Conservation (phyloP, 2,797 vertebrate genomes). For the Kryptolebias ocellatus region DNA sequence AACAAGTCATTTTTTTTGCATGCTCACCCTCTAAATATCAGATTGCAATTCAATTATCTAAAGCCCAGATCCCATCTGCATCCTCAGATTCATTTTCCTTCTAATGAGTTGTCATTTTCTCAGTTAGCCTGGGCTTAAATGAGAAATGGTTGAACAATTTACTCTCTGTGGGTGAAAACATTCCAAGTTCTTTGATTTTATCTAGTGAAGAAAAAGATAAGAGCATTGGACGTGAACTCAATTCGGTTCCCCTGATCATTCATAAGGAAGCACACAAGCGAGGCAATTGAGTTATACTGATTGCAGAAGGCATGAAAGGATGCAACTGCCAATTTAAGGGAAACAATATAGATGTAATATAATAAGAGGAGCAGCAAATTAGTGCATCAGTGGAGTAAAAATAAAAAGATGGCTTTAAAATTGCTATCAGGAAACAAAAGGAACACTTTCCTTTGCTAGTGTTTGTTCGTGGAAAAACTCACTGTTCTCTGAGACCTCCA, state of each 20-base stretch:
- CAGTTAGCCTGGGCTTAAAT: conserved; percentile 41
- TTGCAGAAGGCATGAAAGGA: conserved; percentile 31
- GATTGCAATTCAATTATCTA: conserved; percentile 72
- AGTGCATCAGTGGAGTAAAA: conserved; percentile 16
- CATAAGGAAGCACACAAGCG: conserved; percentile 16
- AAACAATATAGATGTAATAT: conserved; percentile 36
- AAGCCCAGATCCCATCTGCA: conserved; percentile 64
- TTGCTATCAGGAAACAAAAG: conserved; percentile 22
- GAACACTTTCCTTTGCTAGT: conserved; percentile 7
- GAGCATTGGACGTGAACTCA: conserved; percentile 34
- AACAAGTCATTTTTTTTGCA: conserved; percentile 61
- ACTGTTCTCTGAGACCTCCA: conserved; percentile 99
- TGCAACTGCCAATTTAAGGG: conserved; percentile 37
- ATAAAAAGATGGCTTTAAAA: conserved; percentile 20
- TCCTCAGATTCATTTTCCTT: conserved; percentile 65
- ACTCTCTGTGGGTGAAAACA: conserved; percentile 40
- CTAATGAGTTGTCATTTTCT: conserved; percentile 71
- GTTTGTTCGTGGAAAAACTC: conserved; percentile 74
- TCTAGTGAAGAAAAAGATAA: conserved; percentile 41
- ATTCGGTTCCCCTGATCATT: conserved; percentile 40
- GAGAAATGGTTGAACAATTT: conserved; percentile 54
- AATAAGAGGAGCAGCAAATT: conserved; percentile 32
- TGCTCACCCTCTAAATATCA: conserved; percentile 58
- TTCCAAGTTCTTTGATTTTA: conserved; percentile 55
- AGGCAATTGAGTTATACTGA: conserved; percentile 42